Percentiles rank a stretch among this genome's conserved stretches.
Evolutionary conservation across 2,888 invertebrate genomes (phyloP).

Genomic region (Euspilapteryx auroguttella): DNA sequence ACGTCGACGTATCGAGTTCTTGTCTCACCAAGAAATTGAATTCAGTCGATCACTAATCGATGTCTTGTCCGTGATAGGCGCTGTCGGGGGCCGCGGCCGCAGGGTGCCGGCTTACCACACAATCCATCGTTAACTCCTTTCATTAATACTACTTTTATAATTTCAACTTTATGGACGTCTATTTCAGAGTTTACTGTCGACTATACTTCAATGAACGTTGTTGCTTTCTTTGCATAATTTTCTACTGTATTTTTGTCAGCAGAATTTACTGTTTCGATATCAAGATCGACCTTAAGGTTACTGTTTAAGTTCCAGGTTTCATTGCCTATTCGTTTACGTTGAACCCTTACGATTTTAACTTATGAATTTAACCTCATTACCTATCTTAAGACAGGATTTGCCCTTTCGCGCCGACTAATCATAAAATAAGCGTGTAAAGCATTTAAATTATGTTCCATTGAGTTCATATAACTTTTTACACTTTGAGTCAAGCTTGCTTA

Average conservation of each 20-base stretch:
- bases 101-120: conserved; percentile 63
- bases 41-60: conserved; percentile 63
- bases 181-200: conserved; percentile 35
- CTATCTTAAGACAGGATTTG: conserved; percentile 62
- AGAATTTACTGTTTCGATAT: conserved; percentile 18
- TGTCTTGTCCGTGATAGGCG: conserved; percentile 60
- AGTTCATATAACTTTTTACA: conserved; percentile 50
- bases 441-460: conserved; percentile 57
- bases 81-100: conserved; percentile 57
- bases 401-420: conserved; percentile 62
- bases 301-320: conserved; percentile 29
- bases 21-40: conserved; percentile 58
- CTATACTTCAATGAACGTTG: conserved; percentile 31
- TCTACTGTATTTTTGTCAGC: conserved; percentile 57
- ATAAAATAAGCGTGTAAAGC: conserved; percentile 61
- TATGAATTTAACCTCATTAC: conserved; percentile 57
- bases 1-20: conserved; percentile 45
- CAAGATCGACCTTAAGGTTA: conserved; percentile 28
- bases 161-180: conserved; percentile 36
- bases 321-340: conserved; percentile 17
- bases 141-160: conserved; percentile 40
- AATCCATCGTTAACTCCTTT: conserved; percentile 62
- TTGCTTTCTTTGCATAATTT: conserved; percentile 50
- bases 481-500: conserved; percentile 40
- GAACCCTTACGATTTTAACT: conserved; percentile 19